Evolutionary conservation across 1,140 invertebrate species (phyloP).

Genomic region (Leguminivora glycinivorella): DNA sequence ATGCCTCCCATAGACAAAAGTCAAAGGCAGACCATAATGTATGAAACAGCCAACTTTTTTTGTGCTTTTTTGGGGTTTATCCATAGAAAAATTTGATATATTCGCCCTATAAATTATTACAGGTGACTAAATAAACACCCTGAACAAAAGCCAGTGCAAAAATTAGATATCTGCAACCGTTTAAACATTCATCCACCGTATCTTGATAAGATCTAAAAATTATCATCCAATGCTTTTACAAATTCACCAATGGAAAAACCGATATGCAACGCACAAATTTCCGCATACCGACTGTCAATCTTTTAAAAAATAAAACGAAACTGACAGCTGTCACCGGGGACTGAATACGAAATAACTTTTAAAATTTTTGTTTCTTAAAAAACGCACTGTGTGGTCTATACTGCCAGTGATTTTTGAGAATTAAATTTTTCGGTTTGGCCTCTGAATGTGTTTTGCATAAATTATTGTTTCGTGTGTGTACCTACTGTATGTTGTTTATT

Average conservation of each 20-base stretch:
- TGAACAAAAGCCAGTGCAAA: not conserved
- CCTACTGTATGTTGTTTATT: constrained; percentile 11
- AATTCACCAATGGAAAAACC: constrained; percentile 21
- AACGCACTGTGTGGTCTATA: constrained; percentile 17
- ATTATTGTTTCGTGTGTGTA: constrained; percentile 8
- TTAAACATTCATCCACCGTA: constrained; percentile 16
- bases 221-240: constrained; percentile 23
- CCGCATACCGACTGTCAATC: constrained; percentile 16
- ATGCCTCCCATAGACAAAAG: no score
- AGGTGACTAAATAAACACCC: no score
- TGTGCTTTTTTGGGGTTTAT: no score
- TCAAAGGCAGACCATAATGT: no score
- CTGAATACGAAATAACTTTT: constrained; percentile 27
- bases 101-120: no score
- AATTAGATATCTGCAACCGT: not conserved
- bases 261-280: constrained; percentile 18
- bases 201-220: constrained; percentile 23
- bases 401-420: constrained; percentile 20
- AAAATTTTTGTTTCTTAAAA: constrained; percentile 12
- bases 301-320: constrained; percentile 26
- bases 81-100: no score
- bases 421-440: constrained; percentile 22
- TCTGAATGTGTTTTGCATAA: constrained; percentile 14
- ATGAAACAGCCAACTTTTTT: no score
- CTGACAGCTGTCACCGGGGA: constrained; percentile 25